Base-by-base conservation (phyloP, 2,113 vertebrate genomes). In the Kryptolebias marmoratus region DNA sequence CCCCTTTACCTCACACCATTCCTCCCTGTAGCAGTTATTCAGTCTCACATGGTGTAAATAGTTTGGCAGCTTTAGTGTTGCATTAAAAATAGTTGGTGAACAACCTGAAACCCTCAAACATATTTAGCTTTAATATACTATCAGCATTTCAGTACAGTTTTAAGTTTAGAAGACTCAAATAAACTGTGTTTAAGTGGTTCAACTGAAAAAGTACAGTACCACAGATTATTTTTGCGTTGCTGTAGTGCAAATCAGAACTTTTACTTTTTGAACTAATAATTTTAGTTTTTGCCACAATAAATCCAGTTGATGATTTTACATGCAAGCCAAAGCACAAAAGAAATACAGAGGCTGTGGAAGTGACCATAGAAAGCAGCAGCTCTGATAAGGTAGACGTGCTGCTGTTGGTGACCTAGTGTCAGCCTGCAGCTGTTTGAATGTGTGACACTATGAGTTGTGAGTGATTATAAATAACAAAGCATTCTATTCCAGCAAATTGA, bases 11-110 rank as follows among this genome's bases (percentile, higher is more conserved):
- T 56, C 77, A 30, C 64, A 10, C 49, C 27, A 10, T 55, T 64
- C 14, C 45, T 71, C 49, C 42, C 30, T 22, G 28, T 50, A 42
- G 66, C 66, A 56, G 66, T 30, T 27, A 6, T n/a, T 74, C 59
- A n/a, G 36, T 56, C 55, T 67, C 68, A 68, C 63, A 63, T 79
- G 22, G 55, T 50, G 64, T 1, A 69, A 82, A 87, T 65, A 72
- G 44, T 71, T 73, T 16, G 57, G 59, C 71, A 42, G 69, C 77
- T 67, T 64, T 61, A 49, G 39, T 70, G 58, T 73, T 4, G 22
- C 27, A 44, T 74, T 78, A 75, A 79, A 72, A 39, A 52, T 44
- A 75, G 59, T 48, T 31, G 32, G 60, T 48, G 72, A 61, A 68
- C 49, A 71, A 56, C 64, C 31, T 18, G 18, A 14, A 18, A 48